A percentile compares a stretch with the other conserved stretches of the same genome.
These are phyloP conservation scores for Calvadosia cruxmelitensis DNA, from an alignment of 30 jellyfish, hydroid and myxozoan species.

Conservation along the genomic window DNA sequence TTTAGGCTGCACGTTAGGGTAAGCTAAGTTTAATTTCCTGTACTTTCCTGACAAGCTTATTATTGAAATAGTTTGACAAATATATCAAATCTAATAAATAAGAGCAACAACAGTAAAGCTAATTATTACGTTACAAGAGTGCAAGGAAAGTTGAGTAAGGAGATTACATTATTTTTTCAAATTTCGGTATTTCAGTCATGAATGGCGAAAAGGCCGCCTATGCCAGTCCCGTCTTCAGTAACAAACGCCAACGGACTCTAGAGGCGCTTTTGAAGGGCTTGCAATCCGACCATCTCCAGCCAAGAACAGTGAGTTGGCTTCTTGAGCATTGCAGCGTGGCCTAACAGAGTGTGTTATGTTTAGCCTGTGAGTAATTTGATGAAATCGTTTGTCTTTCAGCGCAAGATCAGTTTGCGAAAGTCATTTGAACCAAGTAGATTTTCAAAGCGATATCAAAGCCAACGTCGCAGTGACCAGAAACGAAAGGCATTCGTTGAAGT, in stretches of 20 bases:
- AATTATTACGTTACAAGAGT: too few species aligned
- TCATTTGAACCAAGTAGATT: not conserved
- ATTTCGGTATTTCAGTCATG: conserved; percentile 54
- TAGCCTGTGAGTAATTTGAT: not conserved
- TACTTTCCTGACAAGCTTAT: too few species aligned
- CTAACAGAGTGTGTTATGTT: too few species aligned
- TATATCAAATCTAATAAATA: too few species aligned
- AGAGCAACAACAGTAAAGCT: too few species aligned
- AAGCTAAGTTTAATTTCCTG: too few species aligned
- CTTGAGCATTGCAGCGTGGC: too few species aligned
- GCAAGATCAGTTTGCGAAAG: not conserved
- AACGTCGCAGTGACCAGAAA: conserved; percentile 35
- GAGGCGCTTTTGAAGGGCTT: conserved; percentile 81
- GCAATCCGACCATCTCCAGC: conserved; percentile 65
- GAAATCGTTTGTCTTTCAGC: not conserved
- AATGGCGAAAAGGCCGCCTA: conserved; percentile 98
- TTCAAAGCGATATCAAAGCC: not conserved
- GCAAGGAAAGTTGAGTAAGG: too few species aligned
- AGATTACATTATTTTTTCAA: too few species aligned
- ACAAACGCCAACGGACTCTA: conserved; percentile 81
- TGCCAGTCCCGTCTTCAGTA: conserved; percentile 88
- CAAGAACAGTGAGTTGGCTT: conserved; percentile 3
- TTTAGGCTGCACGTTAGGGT: too few species aligned
- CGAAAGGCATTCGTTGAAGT: conserved; percentile 69
- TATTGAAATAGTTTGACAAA: too few species aligned